Evolutionary conservation across 1,140 invertebrate species (phyloP).

Genomic region (Leptoteleia sp.): DNA sequence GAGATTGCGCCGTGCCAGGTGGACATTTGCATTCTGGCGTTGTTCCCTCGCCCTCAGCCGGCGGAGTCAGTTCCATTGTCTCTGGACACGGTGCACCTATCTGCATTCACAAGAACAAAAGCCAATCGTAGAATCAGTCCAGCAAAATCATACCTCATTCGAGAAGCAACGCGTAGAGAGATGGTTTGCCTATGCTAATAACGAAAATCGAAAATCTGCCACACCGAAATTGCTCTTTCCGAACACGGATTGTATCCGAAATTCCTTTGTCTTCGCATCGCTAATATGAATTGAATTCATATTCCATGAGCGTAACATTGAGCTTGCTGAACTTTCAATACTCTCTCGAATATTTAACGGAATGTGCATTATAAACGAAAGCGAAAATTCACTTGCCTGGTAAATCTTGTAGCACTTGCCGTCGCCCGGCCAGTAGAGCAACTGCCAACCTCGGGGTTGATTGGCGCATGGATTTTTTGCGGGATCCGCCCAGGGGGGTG

Average conservation of each 20-base stretch:
- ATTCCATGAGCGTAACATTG: constrained; percentile 32
- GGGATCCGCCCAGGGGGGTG: constrained; percentile 92
- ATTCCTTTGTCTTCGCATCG: neutral
- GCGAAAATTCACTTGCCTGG: constrained; percentile 80
- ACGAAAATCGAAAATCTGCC: neutral
- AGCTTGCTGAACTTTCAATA: constrained; percentile 26
- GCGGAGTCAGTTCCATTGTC: constrained; percentile 89
- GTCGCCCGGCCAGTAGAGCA: constrained; percentile 90
- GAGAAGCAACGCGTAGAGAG: too few relatives aligned
- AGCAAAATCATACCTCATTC: neutral
- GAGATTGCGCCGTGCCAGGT: constrained; percentile 86
- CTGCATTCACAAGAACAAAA: constrained; percentile 71
- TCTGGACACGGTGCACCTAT: constrained; percentile 90
- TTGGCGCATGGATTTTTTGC: constrained; percentile 89
- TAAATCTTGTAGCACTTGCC: constrained; percentile 93
- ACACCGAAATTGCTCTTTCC: constrained; percentile 2
- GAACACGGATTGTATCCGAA: constrained; percentile 1
- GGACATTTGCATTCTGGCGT: constrained; percentile 89
- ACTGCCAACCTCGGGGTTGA: constrained; percentile 89
- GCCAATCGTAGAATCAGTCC: neutral
- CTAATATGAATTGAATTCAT: constrained; percentile 26
- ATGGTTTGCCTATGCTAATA: neutral
- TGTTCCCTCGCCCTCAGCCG: constrained; percentile 82
- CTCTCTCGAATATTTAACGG: constrained; percentile 37
- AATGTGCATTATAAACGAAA: constrained; percentile 39